Conservation (phyloP, 53 echinoderm and acorn worm genomes). For the Crossaster papposus region DNA sequence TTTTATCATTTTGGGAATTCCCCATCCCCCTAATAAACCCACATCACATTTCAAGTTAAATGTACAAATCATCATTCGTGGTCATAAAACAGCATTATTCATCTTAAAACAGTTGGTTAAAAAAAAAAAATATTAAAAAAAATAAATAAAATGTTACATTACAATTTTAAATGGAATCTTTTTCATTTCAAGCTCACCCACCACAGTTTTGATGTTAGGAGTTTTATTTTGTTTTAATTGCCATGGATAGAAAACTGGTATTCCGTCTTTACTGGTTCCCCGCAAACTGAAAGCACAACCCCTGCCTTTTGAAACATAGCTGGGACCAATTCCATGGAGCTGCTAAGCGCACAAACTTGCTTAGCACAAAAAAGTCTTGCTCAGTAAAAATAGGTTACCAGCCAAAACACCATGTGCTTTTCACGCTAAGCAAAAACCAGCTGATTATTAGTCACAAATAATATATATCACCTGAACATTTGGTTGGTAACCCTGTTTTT, state of each 20-base stretch:
- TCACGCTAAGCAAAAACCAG: too few relatives aligned
- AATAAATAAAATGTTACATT: background rate
- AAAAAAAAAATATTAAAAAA: background rate
- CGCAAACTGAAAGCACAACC: background rate
- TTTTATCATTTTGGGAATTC: background rate
- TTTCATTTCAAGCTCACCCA: background rate
- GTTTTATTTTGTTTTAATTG: background rate
- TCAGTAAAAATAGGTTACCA: too few relatives aligned
- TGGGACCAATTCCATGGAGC: too few relatives aligned
- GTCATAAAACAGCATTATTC: background rate
- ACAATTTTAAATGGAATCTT: background rate
- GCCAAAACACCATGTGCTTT: too few relatives aligned
- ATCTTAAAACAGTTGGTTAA: slow-evolving; percentile 1
- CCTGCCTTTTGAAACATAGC: too few relatives aligned
- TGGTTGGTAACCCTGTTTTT: too few relatives aligned
- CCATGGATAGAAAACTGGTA: background rate
- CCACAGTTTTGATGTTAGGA: background rate
- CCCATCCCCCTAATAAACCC: background rate
- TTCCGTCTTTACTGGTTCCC: background rate
- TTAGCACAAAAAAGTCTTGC: too few relatives aligned
- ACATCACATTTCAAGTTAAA: background rate
- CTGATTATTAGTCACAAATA: too few relatives aligned
- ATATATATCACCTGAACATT: too few relatives aligned
- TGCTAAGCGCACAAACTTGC: too few relatives aligned
- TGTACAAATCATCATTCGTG: background rate